phyloP scores from a whole-genome alignment of 1,140 invertebrate species.

The Daktulosphaira vitifoliae region DNA sequence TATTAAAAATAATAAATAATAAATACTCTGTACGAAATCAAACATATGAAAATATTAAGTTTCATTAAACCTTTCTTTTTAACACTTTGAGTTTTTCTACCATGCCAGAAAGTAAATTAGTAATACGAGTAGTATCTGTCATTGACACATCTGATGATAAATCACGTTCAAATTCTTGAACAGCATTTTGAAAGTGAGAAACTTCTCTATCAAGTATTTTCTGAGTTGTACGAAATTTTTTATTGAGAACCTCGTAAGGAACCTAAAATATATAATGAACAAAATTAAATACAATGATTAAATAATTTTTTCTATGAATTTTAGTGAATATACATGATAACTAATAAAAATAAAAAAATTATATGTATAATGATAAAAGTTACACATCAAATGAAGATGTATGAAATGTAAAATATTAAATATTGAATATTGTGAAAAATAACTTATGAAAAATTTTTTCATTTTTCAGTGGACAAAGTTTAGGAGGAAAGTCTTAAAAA shows the following conservation, averaged over 20 bases:
- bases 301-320: background rate
- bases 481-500: too few species aligned
- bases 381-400: too few species aligned
- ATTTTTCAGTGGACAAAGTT: too few species aligned
- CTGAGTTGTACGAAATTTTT: conserved; percentile 91
- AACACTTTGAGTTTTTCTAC: conserved; percentile 81
- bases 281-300: conserved; percentile 13
- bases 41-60: conserved; percentile 4
- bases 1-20: conserved; percentile 37
- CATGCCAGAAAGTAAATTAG: conserved; percentile 71
- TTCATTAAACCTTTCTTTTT: conserved; percentile 76
- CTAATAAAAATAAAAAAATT: background rate
- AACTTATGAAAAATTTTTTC: too few species aligned
- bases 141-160: conserved; percentile 48
- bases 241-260: conserved; percentile 96
- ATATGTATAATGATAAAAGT: too few species aligned
- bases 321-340: background rate
- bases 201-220: conserved; percentile 89
- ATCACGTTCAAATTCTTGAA: conserved; percentile 71
- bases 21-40: background rate
- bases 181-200: conserved; percentile 70
- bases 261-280: conserved; percentile 66
- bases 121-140: conserved; percentile 58
- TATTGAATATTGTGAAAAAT: background rate
- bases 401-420: too few species aligned